phyloP scores from a whole-genome alignment of 2,113 vertebrate genomes.

The Spea multiplicata region DNA sequence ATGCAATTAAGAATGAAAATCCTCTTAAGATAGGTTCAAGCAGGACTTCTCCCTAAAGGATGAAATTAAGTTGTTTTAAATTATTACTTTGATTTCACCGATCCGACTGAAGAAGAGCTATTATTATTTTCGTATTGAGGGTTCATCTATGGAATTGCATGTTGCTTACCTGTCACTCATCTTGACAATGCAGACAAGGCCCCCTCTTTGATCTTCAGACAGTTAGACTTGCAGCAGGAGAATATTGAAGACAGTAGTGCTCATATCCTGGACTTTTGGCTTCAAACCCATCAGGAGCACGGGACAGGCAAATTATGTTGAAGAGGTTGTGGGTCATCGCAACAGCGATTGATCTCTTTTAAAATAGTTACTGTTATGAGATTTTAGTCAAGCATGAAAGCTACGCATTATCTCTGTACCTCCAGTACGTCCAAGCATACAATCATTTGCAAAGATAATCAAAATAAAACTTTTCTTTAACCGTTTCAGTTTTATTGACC shows the following conservation, averaged over 20 bases:
- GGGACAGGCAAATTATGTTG: conserved; percentile 28
- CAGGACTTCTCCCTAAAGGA: conserved; percentile 59
- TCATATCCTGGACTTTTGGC: conserved; percentile 46
- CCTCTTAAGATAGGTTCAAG: conserved; percentile 54
- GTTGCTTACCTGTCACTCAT: conserved; percentile 63
- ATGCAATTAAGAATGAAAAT: conserved; percentile 44
- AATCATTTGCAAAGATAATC: conserved; percentile 48
- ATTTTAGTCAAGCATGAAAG: conserved; percentile 49
- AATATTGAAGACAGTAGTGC: conserved; percentile 51
- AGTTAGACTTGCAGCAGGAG: conserved; percentile 55
- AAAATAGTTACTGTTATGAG: conserved; percentile 41
- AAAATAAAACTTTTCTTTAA: conserved; percentile 48
- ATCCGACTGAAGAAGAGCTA: conserved; percentile 59
- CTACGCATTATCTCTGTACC: conserved; percentile 35
- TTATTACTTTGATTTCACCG: conserved; percentile 66
- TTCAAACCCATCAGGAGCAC: conserved; percentile 28
- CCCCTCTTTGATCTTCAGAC: conserved; percentile 64
- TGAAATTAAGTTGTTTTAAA: conserved; percentile 65
- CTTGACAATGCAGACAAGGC: conserved; percentile 58
- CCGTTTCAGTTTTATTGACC: background rate
- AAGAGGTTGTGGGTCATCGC: conserved; percentile 33
- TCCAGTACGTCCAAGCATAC: conserved; percentile 46
- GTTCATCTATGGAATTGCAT: conserved; percentile 57
- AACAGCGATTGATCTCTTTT: conserved; percentile 45
- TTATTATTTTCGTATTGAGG: conserved; percentile 63